Evolutionary conservation across 2,888 invertebrate species (phyloP).

Genomic region (Zele albiditarsus): DNA sequence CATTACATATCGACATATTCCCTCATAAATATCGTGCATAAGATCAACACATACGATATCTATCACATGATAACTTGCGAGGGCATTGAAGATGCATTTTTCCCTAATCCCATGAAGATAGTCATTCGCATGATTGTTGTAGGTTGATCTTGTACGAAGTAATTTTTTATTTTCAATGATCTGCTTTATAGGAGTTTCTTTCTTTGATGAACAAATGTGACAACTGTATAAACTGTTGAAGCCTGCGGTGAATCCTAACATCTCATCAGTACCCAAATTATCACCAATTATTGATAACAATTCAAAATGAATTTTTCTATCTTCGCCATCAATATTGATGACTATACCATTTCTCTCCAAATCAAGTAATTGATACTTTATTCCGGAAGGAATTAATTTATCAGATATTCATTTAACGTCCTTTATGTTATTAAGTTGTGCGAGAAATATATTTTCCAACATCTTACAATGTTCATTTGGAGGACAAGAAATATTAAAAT

Average conservation of each 20-base stretch:
- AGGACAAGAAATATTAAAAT: no score
- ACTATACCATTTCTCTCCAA: neutral
- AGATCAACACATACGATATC: neutral
- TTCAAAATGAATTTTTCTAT: neutral
- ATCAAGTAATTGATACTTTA: neutral
- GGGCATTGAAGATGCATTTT: neutral
- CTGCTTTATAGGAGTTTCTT: neutral
- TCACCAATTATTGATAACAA: constrained; percentile 3
- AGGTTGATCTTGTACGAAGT: neutral
- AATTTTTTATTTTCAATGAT: neutral
- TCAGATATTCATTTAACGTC: neutral
- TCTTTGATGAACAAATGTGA: neutral
- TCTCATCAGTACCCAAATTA: neutral
- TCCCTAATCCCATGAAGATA: neutral
- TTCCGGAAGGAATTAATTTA: neutral
- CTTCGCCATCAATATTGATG: no score
- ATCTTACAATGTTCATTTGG: neutral
- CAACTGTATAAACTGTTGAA: neutral
- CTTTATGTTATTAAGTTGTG: neutral
- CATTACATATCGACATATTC: neutral
- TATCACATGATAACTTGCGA: constrained; percentile 10
- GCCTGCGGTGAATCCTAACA: neutral
- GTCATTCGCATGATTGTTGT: neutral
- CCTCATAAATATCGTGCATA: constrained; percentile 11
- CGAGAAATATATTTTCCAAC: neutral